Base-by-base conservation (phyloP, 2,888 invertebrate genomes). In the Cheilosia grossa region DNA sequence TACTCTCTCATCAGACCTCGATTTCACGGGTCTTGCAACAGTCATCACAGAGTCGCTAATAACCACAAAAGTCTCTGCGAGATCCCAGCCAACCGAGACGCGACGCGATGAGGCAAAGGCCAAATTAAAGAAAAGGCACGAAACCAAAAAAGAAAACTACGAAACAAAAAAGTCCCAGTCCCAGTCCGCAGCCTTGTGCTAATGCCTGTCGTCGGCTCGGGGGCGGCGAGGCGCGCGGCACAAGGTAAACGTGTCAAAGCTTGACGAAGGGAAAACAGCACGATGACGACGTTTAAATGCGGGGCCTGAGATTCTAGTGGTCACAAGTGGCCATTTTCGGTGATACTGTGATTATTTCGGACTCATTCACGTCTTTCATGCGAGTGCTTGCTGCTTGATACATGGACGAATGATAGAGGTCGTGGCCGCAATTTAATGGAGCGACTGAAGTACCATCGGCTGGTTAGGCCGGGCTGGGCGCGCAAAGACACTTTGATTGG, bases 1-100 rank as follows among this genome's bases (percentile, higher is more conserved):
- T 74, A 73, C 80, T 75, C 81, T 77, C 66, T 85, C 70, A 61
- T 81, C 75, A 85, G 81, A 85, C 85, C 85, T 72, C 85, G 85
- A 85, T 85, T 85, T 85, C 81, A 85, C 77, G 85, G 85, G 72
- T 80, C 85, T 85, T 85, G 85, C 85, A 85, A 85, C 81, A 85
- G 72, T 72, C 81, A 81, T 69, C 81, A 53, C 70, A 44, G 74
- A 81, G 67, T 69, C 74, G 81, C 69, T 74, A 73, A 73, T 81
- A 74, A 73, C 83, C 83, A 80, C 83, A 85, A 75, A 70, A 70
- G 75, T 61, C 80, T 75, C 74, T 13, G 37, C 37, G 37, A 37
- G 37, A 37, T 4, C 64, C 61, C 72, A 40, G 19, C 56, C 54
- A 24, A 49, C 42, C 75, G 47, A 70, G 40, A 51, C 70, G 81